These are phyloP conservation scores for Crax fasciolata DNA, from an alignment of 2,797 vertebrate species.

Conservation along the genomic window DNA sequence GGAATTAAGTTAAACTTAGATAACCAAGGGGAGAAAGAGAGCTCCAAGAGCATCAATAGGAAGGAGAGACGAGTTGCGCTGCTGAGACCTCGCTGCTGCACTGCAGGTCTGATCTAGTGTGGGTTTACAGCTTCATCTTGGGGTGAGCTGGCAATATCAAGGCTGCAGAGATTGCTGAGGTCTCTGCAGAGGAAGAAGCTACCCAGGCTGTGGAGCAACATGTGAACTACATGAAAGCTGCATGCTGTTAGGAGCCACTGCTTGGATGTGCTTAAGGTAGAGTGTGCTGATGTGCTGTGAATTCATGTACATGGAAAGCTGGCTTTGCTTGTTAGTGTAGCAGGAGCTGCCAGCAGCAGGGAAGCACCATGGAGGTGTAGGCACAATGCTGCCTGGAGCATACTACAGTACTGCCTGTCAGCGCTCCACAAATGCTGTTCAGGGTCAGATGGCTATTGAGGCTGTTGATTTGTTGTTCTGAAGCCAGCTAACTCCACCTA, in stretches of 20 bases:
- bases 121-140: neutral
- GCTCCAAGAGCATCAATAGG: neutral
- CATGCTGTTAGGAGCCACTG: accelerated
- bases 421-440: neutral
- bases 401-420: accelerated
- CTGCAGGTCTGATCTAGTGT: neutral
- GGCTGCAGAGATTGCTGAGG: neutral
- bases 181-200: neutral
- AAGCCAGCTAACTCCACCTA: neutral
- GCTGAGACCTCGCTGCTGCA: neutral
- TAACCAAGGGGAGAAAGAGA: neutral
- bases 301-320: accelerated
- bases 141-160: neutral
- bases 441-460: neutral
- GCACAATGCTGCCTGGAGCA: accelerated
- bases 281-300: neutral
- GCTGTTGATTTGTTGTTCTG: neutral
- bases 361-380: neutral
- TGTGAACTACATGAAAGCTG: accelerated
- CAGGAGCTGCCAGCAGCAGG: neutral
- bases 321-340: neutral
- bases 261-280: neutral
- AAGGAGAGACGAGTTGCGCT: neutral
- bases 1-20: neutral
- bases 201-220: neutral